These are phyloP conservation scores for Geothlypis trichas DNA, from an alignment of 2,113 vertebrate species.

Conservation along the genomic window DNA sequence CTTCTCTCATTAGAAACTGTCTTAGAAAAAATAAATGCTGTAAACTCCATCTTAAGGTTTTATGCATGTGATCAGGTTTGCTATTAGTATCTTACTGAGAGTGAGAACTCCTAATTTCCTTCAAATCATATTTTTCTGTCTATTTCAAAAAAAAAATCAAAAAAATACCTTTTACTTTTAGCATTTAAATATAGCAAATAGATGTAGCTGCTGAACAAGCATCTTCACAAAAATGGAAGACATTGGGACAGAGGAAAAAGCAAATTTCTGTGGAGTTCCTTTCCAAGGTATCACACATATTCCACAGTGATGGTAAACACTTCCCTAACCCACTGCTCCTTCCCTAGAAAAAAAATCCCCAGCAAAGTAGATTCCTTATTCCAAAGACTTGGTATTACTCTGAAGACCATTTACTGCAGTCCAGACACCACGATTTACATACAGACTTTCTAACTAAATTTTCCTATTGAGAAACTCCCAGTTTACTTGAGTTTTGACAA, in stretches of 20 bases:
- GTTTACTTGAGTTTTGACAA: neutral
- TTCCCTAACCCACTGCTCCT: neutral
- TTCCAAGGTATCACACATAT: neutral
- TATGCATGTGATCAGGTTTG: neutral
- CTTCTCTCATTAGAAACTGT: slow-evolving; percentile 39
- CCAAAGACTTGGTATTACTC: neutral
- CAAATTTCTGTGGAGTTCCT: neutral
- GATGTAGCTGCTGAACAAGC: neutral
- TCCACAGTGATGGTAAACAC: neutral
- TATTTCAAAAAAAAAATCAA: neutral
- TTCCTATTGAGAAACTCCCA: neutral
- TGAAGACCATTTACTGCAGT: neutral
- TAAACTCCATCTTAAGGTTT: slow-evolving; percentile 28
- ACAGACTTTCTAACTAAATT: neutral
- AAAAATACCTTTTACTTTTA: neutral
- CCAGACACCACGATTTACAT: neutral
- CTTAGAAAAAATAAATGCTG: slow-evolving; percentile 40
- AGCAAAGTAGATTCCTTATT: neutral
- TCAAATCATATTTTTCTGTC: neutral
- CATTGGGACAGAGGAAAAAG: neutral
- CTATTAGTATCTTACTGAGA: neutral
- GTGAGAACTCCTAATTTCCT: neutral
- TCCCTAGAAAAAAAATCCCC: neutral
- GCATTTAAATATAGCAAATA: neutral
- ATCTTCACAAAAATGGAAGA: neutral